Evolutionary conservation across 1,140 invertebrate species (phyloP).

Genomic region (Penaeus japonicus): DNA sequence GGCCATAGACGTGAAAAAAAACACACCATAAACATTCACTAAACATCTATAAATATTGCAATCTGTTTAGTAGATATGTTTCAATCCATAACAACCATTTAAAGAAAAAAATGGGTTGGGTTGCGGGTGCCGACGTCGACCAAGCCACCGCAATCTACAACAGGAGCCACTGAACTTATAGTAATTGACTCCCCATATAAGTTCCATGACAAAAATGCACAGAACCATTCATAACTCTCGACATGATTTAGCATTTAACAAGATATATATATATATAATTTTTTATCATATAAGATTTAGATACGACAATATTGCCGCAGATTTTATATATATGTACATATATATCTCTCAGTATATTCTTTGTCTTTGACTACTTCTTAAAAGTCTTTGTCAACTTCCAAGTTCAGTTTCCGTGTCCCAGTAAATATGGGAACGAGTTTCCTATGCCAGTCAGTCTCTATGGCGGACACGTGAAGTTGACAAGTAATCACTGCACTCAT

Average conservation of each 20-base stretch:
- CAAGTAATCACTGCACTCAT: conserved; percentile 63
- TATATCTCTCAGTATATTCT: background rate
- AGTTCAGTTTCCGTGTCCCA: background rate
- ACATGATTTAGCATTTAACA: too few relatives aligned
- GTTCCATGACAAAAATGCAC: too few relatives aligned
- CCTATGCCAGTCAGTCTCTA: background rate
- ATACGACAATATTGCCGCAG: too few relatives aligned
- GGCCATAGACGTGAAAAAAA: background rate
- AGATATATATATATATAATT: too few relatives aligned
- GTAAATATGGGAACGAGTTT: background rate
- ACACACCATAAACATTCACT: background rate
- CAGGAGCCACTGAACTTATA: too few relatives aligned
- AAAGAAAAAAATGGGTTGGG: too few relatives aligned
- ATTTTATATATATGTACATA: conserved; percentile 13
- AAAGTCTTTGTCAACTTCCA: conserved; percentile 18
- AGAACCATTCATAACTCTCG: too few relatives aligned
- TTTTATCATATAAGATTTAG: too few relatives aligned
- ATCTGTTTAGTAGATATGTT: background rate
- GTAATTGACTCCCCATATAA: too few relatives aligned
- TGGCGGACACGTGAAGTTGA: background rate
- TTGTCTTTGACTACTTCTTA: background rate
- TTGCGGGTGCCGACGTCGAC: too few relatives aligned
- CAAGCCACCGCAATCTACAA: too few relatives aligned
- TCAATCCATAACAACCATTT: background rate
- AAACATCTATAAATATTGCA: background rate